Conservation (phyloP, 2,797 vertebrate genomes). For the Falco concolor region DNA sequence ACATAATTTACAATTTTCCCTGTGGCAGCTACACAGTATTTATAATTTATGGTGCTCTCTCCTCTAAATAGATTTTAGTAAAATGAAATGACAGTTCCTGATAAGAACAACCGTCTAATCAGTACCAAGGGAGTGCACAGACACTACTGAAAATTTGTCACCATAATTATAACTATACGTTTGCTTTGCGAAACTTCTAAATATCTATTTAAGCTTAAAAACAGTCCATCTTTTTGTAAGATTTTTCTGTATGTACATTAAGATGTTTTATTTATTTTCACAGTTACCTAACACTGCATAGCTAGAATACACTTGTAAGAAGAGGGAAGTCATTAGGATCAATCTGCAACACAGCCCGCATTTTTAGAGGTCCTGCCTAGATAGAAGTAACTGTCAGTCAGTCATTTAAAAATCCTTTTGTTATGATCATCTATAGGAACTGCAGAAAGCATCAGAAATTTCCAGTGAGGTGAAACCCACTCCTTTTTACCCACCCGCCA, state of each 20-base stretch:
- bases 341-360: not conserved
- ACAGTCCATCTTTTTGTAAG: not conserved
- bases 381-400: not conserved
- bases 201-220: not conserved
- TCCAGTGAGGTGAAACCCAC: fast-evolving
- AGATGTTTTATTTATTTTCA: not conserved
- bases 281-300: not conserved
- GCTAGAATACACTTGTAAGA: not conserved
- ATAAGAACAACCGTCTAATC: not conserved
- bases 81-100: not conserved
- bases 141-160: not conserved
- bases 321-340: not conserved
- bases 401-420: not conserved
- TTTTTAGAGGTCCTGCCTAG: not conserved
- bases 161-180: not conserved
- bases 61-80: not conserved
- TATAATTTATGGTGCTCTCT: not conserved
- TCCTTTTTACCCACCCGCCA: not conserved
- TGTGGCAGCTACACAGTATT: not conserved
- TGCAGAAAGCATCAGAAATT: not conserved
- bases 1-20: not conserved
- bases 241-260: fast-evolving
- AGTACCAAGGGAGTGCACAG: not conserved
- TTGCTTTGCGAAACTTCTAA: not conserved
- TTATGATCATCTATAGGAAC: not conserved